Conservation (phyloP, 2,888 invertebrate genomes). For the Deroplatys truncata region DNA sequence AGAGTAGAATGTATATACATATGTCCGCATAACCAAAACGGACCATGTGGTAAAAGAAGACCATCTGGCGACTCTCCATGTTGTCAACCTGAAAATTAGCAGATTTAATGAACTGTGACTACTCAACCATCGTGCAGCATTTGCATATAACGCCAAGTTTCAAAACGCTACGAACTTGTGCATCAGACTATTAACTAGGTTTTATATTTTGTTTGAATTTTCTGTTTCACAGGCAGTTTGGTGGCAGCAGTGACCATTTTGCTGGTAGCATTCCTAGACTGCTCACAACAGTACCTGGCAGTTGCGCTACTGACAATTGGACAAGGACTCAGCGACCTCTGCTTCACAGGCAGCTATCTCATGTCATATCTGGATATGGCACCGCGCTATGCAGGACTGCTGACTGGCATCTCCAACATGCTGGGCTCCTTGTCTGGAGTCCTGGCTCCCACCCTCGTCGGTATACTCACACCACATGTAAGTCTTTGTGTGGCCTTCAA, state of each 20-base stretch:
- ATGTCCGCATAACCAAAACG: too few species aligned
- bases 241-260: slow-evolving; percentile 37
- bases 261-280: slow-evolving; percentile 40
- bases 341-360: slow-evolving; percentile 47
- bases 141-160: too few species aligned
- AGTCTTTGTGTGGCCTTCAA: slow-evolving; percentile 17
- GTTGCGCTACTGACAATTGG: slow-evolving; percentile 40
- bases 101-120: too few species aligned
- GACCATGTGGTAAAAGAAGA: too few species aligned
- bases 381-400: slow-evolving; percentile 46
- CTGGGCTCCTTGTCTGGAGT: slow-evolving; percentile 46
- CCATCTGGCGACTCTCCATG: too few species aligned
- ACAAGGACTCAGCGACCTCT: slow-evolving; percentile 42
- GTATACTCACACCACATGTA: slow-evolving; percentile 42
- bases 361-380: slow-evolving; percentile 47
- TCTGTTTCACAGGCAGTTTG: slow-evolving; percentile 34
- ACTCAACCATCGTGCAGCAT: too few species aligned
- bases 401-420: slow-evolving; percentile 48
- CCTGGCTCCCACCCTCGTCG: slow-evolving; percentile 42
- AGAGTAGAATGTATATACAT: too few species aligned
- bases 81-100: too few species aligned
- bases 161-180: too few species aligned
- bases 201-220: too few species aligned
- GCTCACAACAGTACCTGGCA: slow-evolving; percentile 40
- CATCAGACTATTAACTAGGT: too few species aligned